Percentiles rank a stretch among this genome's conserved stretches.
phyloP scores from a whole-genome alignment of 2,888 invertebrate genomes.

The Drosophila nigritarsus region DNA sequence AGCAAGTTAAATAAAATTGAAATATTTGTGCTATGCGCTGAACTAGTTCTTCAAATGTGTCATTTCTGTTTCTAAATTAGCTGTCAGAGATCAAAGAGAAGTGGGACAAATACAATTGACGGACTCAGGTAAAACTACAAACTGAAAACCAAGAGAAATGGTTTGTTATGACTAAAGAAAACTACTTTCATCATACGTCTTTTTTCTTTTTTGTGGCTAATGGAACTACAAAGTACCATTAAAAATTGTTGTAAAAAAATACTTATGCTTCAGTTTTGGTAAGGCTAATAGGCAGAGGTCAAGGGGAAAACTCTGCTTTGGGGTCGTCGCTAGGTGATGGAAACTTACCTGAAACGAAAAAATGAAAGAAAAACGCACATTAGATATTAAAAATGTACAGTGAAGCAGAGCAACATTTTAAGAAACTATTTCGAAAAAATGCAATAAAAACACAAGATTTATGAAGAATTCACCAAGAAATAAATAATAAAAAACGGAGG shows the following conservation, averaged over 20 bases:
- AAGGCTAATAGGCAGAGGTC: neutral
- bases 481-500: conserved; percentile 2
- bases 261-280: conserved; percentile 26
- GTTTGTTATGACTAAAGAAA: neutral
- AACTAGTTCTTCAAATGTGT: neutral
- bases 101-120: neutral
- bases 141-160: conserved; percentile 7
- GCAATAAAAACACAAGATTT: conserved; percentile 77
- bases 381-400: conserved; percentile 65
- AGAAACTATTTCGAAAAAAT: conserved; percentile 62
- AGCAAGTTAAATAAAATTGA: neutral
- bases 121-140: conserved; percentile 2
- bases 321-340: conserved; percentile 15
- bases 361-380: conserved; percentile 53
- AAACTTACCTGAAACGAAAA: conserved; percentile 74
- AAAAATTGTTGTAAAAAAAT: conserved; percentile 22
- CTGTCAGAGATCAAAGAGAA: conserved; percentile 11
- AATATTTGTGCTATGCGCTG: neutral
- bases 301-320: neutral
- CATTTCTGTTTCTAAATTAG: conserved; percentile 17
- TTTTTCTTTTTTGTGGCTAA: conserved; percentile 3
- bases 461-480: conserved; percentile 70
- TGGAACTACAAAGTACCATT: conserved; percentile 7
- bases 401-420: conserved; percentile 24
- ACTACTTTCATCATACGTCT: conserved; percentile 4